phyloP scores from a whole-genome alignment of 1,140 invertebrate genomes.

The Zaprionus taronus region DNA sequence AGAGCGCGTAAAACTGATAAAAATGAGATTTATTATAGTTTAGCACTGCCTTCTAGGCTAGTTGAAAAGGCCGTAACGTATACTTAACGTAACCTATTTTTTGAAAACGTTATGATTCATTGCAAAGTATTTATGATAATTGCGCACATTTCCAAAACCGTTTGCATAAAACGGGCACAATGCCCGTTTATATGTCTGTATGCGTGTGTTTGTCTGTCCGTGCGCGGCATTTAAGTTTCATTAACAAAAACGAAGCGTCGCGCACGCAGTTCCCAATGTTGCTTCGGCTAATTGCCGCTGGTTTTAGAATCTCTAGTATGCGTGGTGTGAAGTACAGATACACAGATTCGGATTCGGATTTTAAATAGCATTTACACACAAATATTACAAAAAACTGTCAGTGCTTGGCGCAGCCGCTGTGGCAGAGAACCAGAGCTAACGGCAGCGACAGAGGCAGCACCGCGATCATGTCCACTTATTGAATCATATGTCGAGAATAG shows the following conservation, averaged over 20 bases:
- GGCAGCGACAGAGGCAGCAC: slow-evolving; percentile 18
- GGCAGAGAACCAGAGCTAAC: background rate
- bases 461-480: slow-evolving; percentile 68
- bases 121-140: slow-evolving; percentile 41
- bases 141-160: slow-evolving; percentile 44
- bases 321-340: slow-evolving; percentile 13
- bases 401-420: slow-evolving; percentile 27
- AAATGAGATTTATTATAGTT: slow-evolving; percentile 72
- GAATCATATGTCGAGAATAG: slow-evolving; percentile 84
- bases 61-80: slow-evolving; percentile 10
- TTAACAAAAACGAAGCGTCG: slow-evolving; percentile 33
- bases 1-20: slow-evolving; percentile 65
- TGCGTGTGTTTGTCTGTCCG: background rate
- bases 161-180: slow-evolving; percentile 44
- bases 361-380: slow-evolving; percentile 69
- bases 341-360: slow-evolving; percentile 40
- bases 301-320: slow-evolving; percentile 19
- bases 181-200: slow-evolving; percentile 19
- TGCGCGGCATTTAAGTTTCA: slow-evolving; percentile 42
- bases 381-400: slow-evolving; percentile 69
- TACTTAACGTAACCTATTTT: slow-evolving; percentile 16
- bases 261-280: slow-evolving; percentile 8
- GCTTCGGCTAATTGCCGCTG: slow-evolving; percentile 30
- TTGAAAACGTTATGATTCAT: slow-evolving; percentile 25
- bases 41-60: slow-evolving; percentile 18